Conservation (phyloP, 2,797 vertebrate genomes). For the Rhabdomys pumilio region DNA sequence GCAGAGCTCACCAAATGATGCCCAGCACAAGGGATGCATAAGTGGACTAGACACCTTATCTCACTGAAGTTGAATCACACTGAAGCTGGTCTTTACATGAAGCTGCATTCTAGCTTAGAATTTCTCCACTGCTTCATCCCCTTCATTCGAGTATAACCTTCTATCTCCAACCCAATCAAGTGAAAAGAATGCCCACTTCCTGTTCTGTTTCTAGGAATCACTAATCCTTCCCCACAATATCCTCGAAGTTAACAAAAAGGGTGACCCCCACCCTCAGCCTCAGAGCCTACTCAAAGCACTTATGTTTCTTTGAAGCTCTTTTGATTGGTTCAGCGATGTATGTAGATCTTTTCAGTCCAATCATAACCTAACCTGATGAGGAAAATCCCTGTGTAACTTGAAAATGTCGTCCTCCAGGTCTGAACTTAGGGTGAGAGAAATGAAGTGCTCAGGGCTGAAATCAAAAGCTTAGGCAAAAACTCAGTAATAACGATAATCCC, state of each 20-base stretch:
- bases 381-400: not conserved
- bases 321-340: not conserved
- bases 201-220: not conserved
- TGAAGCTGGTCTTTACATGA: not conserved
- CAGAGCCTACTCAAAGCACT: not conserved
- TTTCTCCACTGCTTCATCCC: not conserved
- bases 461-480: not conserved
- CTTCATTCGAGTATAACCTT: not conserved
- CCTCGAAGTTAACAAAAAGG: not conserved
- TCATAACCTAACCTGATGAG: not conserved
- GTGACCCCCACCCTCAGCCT: not conserved
- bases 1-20: not conserved
- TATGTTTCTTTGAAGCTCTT: not conserved
- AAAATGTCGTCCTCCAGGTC: not conserved
- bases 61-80: not conserved
- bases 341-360: not conserved
- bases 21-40: not conserved
- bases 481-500: not conserved
- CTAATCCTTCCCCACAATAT: not conserved
- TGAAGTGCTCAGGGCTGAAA: not conserved
- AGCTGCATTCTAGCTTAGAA: not conserved
- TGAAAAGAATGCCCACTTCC: not conserved
- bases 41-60: not conserved
- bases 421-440: not conserved
- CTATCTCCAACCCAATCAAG: not conserved